Conservation (phyloP, 2,113 vertebrate genomes). For the Stercorarius parasiticus region DNA sequence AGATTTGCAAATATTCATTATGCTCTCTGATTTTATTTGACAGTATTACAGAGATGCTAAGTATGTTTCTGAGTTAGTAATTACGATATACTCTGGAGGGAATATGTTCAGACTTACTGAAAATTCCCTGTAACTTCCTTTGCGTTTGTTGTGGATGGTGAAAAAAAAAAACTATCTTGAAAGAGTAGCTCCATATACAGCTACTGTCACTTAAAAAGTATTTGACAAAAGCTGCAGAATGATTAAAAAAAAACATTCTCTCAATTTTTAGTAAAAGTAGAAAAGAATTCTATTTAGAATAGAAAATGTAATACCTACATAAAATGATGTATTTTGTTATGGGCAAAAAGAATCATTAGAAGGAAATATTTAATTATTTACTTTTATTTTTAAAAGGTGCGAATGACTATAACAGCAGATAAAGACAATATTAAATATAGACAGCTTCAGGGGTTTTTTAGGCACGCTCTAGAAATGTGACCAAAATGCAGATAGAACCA, state of each 20-base stretch:
- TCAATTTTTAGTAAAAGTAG: neutral
- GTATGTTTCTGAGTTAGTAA: neutral
- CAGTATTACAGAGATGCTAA: neutral
- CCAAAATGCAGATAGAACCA: neutral
- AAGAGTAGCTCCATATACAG: neutral
- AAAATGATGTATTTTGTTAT: neutral
- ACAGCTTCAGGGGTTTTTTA: neutral
- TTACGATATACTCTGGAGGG: neutral
- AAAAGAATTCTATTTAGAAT: neutral
- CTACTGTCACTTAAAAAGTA: neutral
- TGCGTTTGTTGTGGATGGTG: neutral
- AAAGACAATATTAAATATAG: neutral
- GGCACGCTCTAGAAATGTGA: neutral
- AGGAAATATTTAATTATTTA: neutral
- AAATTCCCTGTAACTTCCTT: neutral
- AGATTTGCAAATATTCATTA: neutral
- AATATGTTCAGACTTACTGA: neutral
- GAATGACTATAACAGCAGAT: neutral
- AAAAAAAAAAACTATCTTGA: neutral
- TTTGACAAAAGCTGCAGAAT: neutral
- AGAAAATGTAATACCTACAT: neutral
- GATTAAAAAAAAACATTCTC: neutral
- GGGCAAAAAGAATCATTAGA: neutral
- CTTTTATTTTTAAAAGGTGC: neutral
- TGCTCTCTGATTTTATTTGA: neutral